These are phyloP conservation scores for Aculops lycopersici DNA, from an alignment of 1,140 invertebrate genomes.

Conservation along the genomic window DNA sequence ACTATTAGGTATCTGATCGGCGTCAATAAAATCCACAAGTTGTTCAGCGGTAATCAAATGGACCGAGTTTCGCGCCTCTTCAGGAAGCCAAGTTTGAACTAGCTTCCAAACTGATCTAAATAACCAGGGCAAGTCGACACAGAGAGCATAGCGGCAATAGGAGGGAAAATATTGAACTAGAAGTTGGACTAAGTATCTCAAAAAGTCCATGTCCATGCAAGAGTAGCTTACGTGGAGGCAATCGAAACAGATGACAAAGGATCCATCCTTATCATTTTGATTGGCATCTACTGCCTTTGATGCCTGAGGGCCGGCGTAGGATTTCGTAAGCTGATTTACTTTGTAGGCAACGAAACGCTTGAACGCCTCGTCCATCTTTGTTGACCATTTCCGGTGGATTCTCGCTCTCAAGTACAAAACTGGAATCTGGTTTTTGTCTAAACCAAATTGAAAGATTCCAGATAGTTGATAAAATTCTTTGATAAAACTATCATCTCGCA, in stretches of 20 bases:
- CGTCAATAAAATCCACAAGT: constrained; percentile 7
- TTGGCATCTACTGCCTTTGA: no score
- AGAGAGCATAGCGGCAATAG: constrained; percentile 6
- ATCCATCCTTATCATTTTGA: constrained; percentile 6
- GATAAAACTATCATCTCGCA: background rate
- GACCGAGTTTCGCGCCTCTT: constrained; percentile 4
- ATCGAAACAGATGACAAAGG: constrained; percentile 5
- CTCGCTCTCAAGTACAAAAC: background rate
- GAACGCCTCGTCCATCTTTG: background rate
- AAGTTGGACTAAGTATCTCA: constrained; percentile 6
- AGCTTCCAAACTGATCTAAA: constrained; percentile 7
- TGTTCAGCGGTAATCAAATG: constrained; percentile 7
- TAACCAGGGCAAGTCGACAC: constrained; percentile 9
- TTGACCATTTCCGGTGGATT: background rate
- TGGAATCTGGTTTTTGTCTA: background rate
- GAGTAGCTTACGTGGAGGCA: constrained; percentile 1
- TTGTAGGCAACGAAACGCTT: background rate
- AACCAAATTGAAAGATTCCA: background rate
- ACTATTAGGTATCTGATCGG: constrained; percentile 3
- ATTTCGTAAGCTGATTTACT: background rate
- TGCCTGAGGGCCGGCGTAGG: no score
- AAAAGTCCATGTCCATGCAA: constrained; percentile 8
- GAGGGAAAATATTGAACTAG: constrained; percentile 8
- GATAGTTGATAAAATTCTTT: background rate
- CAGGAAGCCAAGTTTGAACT: constrained; percentile 8